Percentiles rank a stretch among this genome's conserved stretches.
phyloP scores from a whole-genome alignment of 2,113 vertebrate species.

The Sceloporus undulatus region DNA sequence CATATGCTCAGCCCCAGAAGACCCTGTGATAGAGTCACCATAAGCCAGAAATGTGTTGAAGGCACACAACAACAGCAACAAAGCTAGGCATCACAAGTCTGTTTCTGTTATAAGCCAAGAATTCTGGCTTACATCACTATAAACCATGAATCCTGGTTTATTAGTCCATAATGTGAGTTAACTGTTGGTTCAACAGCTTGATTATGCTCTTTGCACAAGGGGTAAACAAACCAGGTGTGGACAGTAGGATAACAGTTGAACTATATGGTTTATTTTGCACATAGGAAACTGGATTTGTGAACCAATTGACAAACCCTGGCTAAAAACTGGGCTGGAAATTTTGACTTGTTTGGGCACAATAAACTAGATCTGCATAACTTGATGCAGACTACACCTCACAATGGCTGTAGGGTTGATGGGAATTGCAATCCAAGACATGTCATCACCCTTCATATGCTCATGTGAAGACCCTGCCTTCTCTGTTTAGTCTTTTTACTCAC shows the following conservation, averaged over 20 bases:
- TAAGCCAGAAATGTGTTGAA: too few relatives aligned
- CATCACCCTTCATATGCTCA: too few relatives aligned
- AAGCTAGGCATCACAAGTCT: neutral
- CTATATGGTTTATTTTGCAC: neutral
- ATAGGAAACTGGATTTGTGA: neutral
- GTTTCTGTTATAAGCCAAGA: neutral
- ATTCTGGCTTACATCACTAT: neutral
- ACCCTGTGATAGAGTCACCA: too few relatives aligned
- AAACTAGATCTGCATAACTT: neutral
- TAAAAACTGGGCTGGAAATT: neutral
- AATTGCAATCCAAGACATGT: too few relatives aligned
- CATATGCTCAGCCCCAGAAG: too few relatives aligned
- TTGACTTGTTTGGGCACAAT: neutral
- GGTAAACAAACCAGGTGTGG: neutral
- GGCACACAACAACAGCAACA: neutral
- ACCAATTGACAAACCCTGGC: neutral
- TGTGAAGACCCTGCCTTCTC: neutral
- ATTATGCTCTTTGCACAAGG: neutral
- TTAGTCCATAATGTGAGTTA: neutral
- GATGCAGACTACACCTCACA: neutral
- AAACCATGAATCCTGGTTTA: neutral
- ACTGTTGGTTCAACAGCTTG: neutral
- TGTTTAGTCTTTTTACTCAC: neutral
- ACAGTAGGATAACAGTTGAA: neutral
- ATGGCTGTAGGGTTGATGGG: too few relatives aligned